phyloP scores from a whole-genome alignment of 2,797 vertebrate genomes.

The Ptychadena robeensis region DNA sequence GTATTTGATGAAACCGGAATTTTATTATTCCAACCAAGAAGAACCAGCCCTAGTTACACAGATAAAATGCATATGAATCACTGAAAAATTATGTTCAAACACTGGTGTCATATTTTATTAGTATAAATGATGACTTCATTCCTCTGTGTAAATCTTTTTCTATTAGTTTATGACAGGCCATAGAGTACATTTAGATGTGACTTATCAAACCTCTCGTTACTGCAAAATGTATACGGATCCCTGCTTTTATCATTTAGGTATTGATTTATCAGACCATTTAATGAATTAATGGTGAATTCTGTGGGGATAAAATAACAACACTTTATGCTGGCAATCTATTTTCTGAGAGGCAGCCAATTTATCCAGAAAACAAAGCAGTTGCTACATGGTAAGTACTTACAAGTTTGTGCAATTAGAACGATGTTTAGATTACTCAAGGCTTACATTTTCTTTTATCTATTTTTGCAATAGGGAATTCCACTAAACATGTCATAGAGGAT shows the following conservation, averaged over 20 bases:
- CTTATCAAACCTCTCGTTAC: constrained; percentile 57
- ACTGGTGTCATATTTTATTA: constrained; percentile 60
- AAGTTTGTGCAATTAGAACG: neutral
- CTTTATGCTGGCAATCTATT: constrained; percentile 27
- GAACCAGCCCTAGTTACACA: constrained; percentile 37
- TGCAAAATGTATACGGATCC: constrained; percentile 30
- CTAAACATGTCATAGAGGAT: too few species aligned
- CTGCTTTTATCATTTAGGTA: constrained; percentile 58
- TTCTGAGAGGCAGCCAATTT: constrained; percentile 43
- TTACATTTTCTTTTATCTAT: neutral
- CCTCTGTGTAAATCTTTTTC: constrained; percentile 61
- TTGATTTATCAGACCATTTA: constrained; percentile 56
- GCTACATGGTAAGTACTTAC: constrained; percentile 28
- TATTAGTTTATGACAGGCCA: constrained; percentile 59
- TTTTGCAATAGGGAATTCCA: neutral
- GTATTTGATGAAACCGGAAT: constrained; percentile 46
- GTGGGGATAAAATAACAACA: constrained; percentile 46
- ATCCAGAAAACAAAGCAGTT: constrained; percentile 41
- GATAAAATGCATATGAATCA: constrained; percentile 58
- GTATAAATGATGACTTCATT: constrained; percentile 60
- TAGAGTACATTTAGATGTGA: constrained; percentile 58
- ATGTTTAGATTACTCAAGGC: neutral
- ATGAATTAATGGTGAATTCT: constrained; percentile 59
- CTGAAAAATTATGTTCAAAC: constrained; percentile 57
- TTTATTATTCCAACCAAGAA: constrained; percentile 44